Evolutionary conservation across 2,797 vertebrate genomes (phyloP), one percentile per base, ranked within the genome.

Genomic region (Heterohyrax brucei): DNA sequence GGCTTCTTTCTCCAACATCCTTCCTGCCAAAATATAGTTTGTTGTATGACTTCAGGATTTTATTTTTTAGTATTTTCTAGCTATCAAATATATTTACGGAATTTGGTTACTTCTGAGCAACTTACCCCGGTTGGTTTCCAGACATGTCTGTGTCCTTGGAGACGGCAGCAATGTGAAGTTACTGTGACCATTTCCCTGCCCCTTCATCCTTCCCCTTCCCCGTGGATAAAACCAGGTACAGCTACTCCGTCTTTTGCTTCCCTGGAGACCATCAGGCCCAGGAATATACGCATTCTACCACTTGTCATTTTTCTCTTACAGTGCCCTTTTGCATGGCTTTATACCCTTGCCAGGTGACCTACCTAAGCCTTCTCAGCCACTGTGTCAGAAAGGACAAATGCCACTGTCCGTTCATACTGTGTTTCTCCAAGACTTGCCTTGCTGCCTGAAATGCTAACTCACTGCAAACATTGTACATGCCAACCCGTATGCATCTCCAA

Each of bases 61-160:
- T 87, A 26, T 82, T 87, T 93, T 46, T 62, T 39, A 93, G 64
- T 22, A 64, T 66, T 91, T 76, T 50, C 56, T 0, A 33, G 75
- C 90, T 97, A 66, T 96, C 96, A 93, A 0, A 72, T 81, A 96
- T 95, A 78, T 96, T 94, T 83, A 76, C 21, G 46, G 46, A 62
- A 73, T 62, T 33, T 92, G 24, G 50, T 86, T 95, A 56, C 21
- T n/a, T 24, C 33, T 94, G 82, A 0, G 0, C 6, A 62, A 21
- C 4, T 30, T 21, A 7, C 87, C 12, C 48, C 28, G 61, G 1
- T 0, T 73, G 24, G 30, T 81, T 81, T 80, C 53, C 18, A 48
- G 70, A 19, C 16, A 22, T 75, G 24, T 89, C 70, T 30, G 64
- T 77, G 70, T 22, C 33, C 30, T 68, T 87, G 39, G 39, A 39